Conservation (phyloP, 1,140 invertebrate genomes). For the Brachionus rubens region DNA sequence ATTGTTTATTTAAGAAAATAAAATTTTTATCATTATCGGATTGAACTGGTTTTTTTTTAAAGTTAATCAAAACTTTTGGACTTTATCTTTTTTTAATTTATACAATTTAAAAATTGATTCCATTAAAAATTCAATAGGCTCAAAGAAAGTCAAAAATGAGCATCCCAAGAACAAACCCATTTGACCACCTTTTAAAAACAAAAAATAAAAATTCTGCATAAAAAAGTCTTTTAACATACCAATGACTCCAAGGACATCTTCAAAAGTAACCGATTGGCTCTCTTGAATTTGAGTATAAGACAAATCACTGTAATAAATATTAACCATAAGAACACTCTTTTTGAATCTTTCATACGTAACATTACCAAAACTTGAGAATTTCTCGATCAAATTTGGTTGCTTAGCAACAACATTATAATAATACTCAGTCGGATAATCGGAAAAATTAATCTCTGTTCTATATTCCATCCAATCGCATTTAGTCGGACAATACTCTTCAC, state of each 20-base stretch:
- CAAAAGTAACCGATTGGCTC: neutral
- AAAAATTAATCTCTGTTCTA: neutral
- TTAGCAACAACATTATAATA: constrained; percentile 14
- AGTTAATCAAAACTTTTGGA: neutral
- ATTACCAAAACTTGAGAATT: neutral
- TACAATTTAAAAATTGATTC: neutral
- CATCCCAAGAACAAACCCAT: constrained; percentile 15
- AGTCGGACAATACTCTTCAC: neutral
- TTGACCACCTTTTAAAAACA: constrained; percentile 4
- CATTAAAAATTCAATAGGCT: constrained; percentile 21
- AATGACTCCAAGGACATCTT: neutral
- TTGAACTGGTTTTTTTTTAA: too few species aligned
- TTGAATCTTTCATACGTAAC: constrained; percentile 12
- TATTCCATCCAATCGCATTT: neutral
- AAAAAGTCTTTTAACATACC: neutral
- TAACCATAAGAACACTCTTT: constrained; percentile 5
- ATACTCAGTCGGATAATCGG: constrained; percentile 31
- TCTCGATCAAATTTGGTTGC: neutral
- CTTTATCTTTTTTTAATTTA: neutral
- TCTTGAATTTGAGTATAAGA: constrained; percentile 14
- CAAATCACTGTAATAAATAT: constrained; percentile 11
- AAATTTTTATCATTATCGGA: too few species aligned
- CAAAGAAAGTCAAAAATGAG: constrained; percentile 3
- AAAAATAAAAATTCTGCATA: neutral
- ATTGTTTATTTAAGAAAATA: too few species aligned